phyloP scores from a whole-genome alignment of 2,797 vertebrate genomes.

The Centropyge bicolor region DNA sequence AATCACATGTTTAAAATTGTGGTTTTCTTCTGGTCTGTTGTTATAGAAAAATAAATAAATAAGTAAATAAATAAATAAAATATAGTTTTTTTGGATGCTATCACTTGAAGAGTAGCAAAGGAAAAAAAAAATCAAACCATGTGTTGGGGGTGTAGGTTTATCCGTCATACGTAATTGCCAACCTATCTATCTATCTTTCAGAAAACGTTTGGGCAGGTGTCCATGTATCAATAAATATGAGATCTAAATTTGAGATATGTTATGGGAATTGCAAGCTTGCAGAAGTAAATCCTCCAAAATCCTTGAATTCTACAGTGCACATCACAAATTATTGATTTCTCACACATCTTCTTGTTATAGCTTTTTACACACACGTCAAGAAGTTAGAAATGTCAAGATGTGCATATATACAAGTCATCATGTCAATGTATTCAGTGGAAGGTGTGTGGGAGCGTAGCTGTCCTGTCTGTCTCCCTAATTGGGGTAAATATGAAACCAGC shows the following conservation, averaged over 20 bases:
- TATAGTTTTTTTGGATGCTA: too few relatives aligned
- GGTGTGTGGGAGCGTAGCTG: not conserved
- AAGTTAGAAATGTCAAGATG: not conserved
- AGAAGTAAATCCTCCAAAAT: not conserved
- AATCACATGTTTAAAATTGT: conserved; percentile 54
- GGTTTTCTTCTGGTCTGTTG: not conserved
- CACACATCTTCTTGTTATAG: not conserved
- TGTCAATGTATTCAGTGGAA: not conserved
- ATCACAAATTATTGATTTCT: not conserved
- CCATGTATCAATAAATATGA: not conserved
- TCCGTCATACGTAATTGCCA: too few relatives aligned
- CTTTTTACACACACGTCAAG: not conserved
- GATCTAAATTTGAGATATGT: not conserved
- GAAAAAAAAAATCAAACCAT: too few relatives aligned
- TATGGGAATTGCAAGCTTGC: not conserved
- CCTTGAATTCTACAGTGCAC: not conserved
- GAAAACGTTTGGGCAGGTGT: not conserved
- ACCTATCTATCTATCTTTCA: too few relatives aligned
- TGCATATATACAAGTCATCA: not conserved
- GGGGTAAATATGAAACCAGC: not conserved
- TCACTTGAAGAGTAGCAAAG: too few relatives aligned
- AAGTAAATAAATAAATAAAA: too few relatives aligned
- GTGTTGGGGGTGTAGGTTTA: too few relatives aligned
- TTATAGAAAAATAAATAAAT: too few relatives aligned
- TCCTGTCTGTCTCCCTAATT: not conserved